Percentiles rank a stretch among this genome's conserved stretches.
Conservation (phyloP, 2,888 invertebrate genomes). For the Geophilus truncorum region DNA sequence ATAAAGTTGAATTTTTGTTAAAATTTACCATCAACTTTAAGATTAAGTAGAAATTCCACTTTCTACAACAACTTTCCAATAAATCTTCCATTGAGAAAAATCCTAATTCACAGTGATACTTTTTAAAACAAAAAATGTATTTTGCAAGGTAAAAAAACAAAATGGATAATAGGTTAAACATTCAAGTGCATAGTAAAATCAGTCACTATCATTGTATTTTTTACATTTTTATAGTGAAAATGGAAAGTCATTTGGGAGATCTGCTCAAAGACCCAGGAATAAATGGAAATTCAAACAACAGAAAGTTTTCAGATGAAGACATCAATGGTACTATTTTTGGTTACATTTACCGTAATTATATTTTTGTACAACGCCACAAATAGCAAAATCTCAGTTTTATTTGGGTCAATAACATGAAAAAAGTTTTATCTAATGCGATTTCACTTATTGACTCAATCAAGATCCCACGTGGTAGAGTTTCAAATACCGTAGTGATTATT, state of each 20-base stretch:
- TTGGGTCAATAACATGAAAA: slow-evolving; percentile 27
- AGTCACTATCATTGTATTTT: not conserved
- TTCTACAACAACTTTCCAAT: no score
- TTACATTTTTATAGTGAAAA: not conserved
- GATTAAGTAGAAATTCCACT: no score
- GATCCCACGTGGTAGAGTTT: not conserved
- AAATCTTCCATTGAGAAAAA: no score
- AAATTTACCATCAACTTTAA: no score
- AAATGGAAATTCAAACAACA: not conserved
- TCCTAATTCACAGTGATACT: no score
- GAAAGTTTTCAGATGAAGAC: not conserved
- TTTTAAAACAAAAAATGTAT: no score
- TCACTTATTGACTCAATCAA: not conserved
- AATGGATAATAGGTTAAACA: not conserved
- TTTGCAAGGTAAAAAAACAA: no score
- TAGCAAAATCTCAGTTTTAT: not conserved
- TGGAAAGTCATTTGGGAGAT: not conserved
- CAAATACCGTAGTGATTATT: not conserved
- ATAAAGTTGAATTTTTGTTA: no score
- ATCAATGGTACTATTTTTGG: not conserved
- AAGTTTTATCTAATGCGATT: not conserved
- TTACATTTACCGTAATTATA: no score
- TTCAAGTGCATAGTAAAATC: no score
- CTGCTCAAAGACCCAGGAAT: not conserved
- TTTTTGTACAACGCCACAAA: no score